These are phyloP conservation scores for Himalopsyche anomala DNA, from an alignment of 2,888 invertebrate genomes.

Conservation along the genomic window DNA sequence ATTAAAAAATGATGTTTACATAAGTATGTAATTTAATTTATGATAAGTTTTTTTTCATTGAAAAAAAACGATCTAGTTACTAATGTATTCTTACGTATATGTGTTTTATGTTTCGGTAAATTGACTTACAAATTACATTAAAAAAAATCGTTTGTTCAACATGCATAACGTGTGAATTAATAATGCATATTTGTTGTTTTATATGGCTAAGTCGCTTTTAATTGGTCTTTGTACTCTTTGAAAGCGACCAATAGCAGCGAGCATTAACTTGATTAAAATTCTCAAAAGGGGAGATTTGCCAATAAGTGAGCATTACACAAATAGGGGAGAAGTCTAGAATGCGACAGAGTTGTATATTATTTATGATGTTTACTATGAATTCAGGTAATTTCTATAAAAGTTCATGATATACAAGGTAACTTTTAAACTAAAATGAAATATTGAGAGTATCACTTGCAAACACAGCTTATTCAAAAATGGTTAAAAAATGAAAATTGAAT, in stretches of 20 bases:
- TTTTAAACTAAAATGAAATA: no score
- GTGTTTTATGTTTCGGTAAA: background rate
- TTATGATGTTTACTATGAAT: no score
- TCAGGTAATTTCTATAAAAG: no score
- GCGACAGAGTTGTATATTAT: no score
- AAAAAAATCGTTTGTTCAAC: background rate
- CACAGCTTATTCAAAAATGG: no score
- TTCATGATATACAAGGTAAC: no score
- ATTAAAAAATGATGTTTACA: no score
- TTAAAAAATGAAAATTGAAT: no score
- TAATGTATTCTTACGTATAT: background rate
- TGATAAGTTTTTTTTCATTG: no score
- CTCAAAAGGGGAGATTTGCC: constrained; percentile 19
- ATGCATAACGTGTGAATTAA: constrained; percentile 17
- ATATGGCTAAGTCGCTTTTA: constrained; percentile 21
- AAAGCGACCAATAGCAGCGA: constrained; percentile 25
- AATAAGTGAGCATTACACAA: constrained; percentile 27
- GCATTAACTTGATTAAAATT: constrained; percentile 20
- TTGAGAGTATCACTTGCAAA: no score
- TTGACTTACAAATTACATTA: background rate
- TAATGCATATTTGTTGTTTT: background rate
- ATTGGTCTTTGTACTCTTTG: background rate
- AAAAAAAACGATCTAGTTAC: no score
- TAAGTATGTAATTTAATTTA: no score
- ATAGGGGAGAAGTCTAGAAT: background rate